Percentiles rank a stretch among this genome's conserved stretches.
phyloP scores from a whole-genome alignment of 2,113 vertebrate species.

The Echinops telfairi region DNA sequence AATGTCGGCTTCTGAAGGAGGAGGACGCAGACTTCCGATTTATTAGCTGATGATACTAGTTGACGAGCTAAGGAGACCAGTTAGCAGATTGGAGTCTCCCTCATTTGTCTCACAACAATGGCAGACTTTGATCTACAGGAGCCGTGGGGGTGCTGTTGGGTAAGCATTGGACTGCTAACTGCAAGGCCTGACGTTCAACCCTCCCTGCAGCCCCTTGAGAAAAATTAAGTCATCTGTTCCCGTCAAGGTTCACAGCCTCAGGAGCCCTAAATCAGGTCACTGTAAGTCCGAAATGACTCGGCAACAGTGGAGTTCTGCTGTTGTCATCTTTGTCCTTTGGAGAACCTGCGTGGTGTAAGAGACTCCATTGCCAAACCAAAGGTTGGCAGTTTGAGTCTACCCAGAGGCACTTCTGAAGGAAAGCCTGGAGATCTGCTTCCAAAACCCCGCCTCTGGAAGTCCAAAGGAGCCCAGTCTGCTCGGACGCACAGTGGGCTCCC shows the following conservation, averaged over 20 bases:
- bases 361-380: neutral
- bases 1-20: constrained; percentile 23
- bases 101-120: neutral
- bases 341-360: neutral
- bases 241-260: no score
- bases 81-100: neutral
- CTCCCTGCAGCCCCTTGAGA: no score
- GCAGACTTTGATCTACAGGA: neutral
- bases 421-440: neutral
- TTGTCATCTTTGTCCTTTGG: neutral
- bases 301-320: no score
- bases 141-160: neutral
- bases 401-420: neutral
- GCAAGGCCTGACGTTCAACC: neutral
- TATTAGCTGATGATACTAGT: neutral
- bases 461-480: neutral
- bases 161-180: neutral
- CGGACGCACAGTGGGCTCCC: neutral
- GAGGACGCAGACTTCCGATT: neutral
- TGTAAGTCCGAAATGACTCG: no score
- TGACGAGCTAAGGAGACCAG: neutral
- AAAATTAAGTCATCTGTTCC: no score
- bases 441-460: neutral
- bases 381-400: neutral
- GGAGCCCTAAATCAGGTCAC: no score